Base-by-base conservation (phyloP, 2,113 vertebrate species). In the Lucifuga dentata region DNA sequence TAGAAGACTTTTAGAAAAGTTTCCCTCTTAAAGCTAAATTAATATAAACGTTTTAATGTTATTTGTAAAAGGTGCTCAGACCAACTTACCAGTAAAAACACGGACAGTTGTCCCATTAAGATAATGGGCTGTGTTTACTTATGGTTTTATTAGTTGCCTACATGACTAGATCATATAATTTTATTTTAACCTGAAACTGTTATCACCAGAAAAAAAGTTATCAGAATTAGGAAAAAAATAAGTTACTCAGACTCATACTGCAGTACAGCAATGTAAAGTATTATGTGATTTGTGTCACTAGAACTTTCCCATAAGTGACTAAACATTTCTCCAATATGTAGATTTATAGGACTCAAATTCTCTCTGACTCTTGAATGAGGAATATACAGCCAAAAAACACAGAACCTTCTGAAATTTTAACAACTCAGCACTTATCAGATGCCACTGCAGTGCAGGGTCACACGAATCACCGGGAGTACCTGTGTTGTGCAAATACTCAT, bases 401-500 rank as follows among this genome's bases (percentile, higher is more conserved):
- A 3, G 33, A 35, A 8, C 33, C 7, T 35, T 35, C 8, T 8
- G 33, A 35, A 11, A 35, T 35, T 17, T 5, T 29, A 7, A 29
- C 26, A 29, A 29, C 7, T 6, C 9, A 10, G 44, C 44, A 21
- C 11, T 10, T 17, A 17, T 19, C 17, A 10, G 17, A 20, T 6
- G 17, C 6, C 17, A 9, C 8, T 23, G 11, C 20, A 23, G 5
- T 13, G 20, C n/a, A 21, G 16, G 44, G 44, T 46, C 3, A 10
- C 20, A 5, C 21, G 12, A 46, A 23, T 46, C 19, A 46, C 20
- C 17, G 23, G 6, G 26, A n/a, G 38, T 5, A 38, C 17, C 71
- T 38, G 49, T 73, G 76, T 68, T 71, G 19, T 66, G 56, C 45
- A 46, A 62, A 69, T 51, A 46, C 52, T 33, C 24, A 43, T 17